A percentile compares a stretch with the other conserved stretches of the same genome.
Evolutionary conservation across 2,113 vertebrate species (phyloP).

Genomic region (Acanthochromis polyacanthus): DNA sequence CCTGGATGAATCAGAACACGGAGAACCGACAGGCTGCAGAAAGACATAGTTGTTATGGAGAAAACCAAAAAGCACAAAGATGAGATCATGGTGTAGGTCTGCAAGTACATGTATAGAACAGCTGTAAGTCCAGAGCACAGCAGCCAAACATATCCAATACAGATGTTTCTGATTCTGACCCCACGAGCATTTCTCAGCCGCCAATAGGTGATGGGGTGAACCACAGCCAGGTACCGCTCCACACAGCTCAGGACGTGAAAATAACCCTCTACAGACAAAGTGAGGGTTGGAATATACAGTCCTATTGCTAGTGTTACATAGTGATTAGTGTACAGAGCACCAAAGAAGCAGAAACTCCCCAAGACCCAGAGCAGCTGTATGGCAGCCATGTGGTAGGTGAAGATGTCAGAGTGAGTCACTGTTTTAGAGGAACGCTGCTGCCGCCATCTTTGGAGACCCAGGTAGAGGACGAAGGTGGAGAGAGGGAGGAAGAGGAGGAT

Average conservation of each 20-base stretch:
- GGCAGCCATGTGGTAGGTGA: slow-evolving; percentile 17
- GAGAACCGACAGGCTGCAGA: too few species aligned
- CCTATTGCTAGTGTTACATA: too few species aligned
- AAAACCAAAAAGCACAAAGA: rapidly evolving
- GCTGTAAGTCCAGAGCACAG: background rate
- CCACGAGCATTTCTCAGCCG: background rate
- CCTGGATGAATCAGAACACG: slow-evolving; percentile 22
- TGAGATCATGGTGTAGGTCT: too few species aligned
- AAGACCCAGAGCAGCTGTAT: background rate
- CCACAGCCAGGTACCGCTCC: slow-evolving; percentile 44
- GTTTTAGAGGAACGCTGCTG: background rate
- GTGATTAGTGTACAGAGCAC: rapidly evolving
- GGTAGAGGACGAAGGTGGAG: background rate
- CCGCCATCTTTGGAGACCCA: background rate
- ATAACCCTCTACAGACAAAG: rapidly evolving
- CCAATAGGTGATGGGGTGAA: slow-evolving; percentile 44
- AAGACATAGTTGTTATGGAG: too few species aligned
- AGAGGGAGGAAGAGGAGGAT: background rate
- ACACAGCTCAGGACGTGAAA: slow-evolving; percentile 25
- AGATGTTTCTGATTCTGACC: slow-evolving; percentile 10
- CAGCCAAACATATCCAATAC: slow-evolving; percentile 28
- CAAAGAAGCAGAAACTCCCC: background rate
- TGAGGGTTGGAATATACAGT: rapidly evolving
- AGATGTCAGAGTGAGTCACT: background rate
- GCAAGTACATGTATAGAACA: too few species aligned